Evolutionary conservation across 35 echinoderm and acorn worm genomes (phyloP).

Genomic region (Heliocidaris tuberculata): DNA sequence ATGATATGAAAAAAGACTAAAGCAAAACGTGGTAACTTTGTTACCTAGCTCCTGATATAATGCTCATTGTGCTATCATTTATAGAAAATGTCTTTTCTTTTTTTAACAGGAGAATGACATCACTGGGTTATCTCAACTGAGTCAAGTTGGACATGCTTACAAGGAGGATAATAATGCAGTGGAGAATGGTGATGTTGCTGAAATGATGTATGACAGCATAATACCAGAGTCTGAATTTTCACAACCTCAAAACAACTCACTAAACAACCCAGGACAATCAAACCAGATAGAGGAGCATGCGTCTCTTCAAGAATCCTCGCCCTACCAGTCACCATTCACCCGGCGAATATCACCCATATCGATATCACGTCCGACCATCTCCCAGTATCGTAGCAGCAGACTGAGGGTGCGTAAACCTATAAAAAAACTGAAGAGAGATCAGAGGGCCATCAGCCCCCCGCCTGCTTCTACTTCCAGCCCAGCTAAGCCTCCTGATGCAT

Average conservation of each 20-base stretch:
- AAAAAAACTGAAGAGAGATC: constrained; percentile 35
- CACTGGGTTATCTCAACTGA: not conserved
- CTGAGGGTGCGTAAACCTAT: constrained; percentile 18
- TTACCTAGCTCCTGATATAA: too few relatives aligned
- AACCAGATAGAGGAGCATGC: not conserved
- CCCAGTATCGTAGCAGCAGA: not conserved
- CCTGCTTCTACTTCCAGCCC: not conserved
- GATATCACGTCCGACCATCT: not conserved
- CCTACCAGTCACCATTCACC: constrained; percentile 17
- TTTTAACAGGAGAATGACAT: not conserved
- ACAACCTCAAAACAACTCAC: not conserved
- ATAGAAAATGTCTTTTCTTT: not conserved
- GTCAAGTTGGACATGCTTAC: not conserved
- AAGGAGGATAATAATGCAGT: not conserved
- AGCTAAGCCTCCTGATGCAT: not conserved
- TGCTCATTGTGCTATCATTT: too few relatives aligned
- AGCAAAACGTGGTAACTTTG: too few relatives aligned
- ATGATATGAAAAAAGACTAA: too few relatives aligned
- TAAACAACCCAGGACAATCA: not conserved
- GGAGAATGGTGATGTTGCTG: constrained; percentile 32
- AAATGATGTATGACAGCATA: constrained; percentile 31
- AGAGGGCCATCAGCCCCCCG: not conserved
- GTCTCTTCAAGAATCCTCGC: not conserved
- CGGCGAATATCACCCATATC: constrained; percentile 5
- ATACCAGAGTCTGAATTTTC: not conserved